Percentiles rank a stretch among this genome's conserved stretches.
Evolutionary conservation across 2,113 vertebrate genomes (phyloP).

Genomic region (Cavia porcellus): DNA sequence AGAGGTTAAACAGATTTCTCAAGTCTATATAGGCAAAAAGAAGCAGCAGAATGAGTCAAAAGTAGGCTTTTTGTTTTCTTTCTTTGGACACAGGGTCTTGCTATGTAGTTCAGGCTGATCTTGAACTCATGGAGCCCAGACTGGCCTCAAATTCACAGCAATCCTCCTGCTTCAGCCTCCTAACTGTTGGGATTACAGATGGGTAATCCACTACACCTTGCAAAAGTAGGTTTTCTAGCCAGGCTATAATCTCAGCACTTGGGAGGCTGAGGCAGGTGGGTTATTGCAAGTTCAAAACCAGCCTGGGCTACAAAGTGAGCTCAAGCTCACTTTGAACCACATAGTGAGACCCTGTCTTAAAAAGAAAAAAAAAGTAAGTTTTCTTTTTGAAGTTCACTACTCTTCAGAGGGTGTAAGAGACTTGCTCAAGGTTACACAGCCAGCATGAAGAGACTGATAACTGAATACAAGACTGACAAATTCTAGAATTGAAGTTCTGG

Average conservation of each 20-base stretch:
- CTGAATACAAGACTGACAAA: neutral
- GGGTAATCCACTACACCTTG: neutral
- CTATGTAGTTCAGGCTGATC: neutral
- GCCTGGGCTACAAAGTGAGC: no score
- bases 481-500: slow-evolving; percentile 21
- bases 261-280: no score
- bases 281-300: no score
- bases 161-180: neutral
- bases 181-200: neutral
- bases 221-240: neutral
- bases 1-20: neutral
- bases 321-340: no score
- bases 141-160: neutral
- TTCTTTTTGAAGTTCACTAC: slow-evolving; percentile 27
- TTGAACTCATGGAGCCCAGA: neutral
- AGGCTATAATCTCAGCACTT: no score
- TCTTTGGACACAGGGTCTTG: neutral
- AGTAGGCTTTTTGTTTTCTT: neutral
- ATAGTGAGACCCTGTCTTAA: no score
- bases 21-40: slow-evolving; percentile 29
- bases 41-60: neutral
- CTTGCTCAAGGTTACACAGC: slow-evolving; percentile 21
- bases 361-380: neutral
- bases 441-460: neutral
- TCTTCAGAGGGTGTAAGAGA: slow-evolving; percentile 37